phyloP scores from a whole-genome alignment of 2,888 invertebrate genomes.

The Molorchus minor region DNA sequence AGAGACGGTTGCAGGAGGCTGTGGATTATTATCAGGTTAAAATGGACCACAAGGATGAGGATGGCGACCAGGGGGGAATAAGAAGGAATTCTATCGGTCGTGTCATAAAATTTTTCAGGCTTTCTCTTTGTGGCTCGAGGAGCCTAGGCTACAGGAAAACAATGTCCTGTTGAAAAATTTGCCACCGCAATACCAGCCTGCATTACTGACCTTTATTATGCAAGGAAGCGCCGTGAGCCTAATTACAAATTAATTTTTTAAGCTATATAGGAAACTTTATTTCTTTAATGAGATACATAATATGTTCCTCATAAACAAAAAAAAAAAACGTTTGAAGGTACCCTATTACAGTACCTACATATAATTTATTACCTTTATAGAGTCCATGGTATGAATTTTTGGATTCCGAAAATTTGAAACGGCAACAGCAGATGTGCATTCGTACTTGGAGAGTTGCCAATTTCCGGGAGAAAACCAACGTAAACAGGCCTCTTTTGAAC shows the following conservation, averaged over 20 bases:
- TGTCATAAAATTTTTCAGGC: slow-evolving; percentile 62
- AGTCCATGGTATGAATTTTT: slow-evolving; percentile 75
- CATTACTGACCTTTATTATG: slow-evolving; percentile 70
- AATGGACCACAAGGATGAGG: slow-evolving; percentile 59
- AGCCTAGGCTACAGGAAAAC: slow-evolving; percentile 75
- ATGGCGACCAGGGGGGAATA: slow-evolving; percentile 49
- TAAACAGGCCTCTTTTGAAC: slow-evolving; percentile 56
- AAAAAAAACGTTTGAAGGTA: no score
- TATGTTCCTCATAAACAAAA: no score
- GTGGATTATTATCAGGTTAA: slow-evolving; percentile 67
- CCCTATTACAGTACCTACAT: no score
- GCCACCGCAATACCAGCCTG: slow-evolving; percentile 77
- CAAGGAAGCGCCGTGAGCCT: slow-evolving; percentile 68
- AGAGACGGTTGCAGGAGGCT: slow-evolving; percentile 73
- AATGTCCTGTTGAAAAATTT: slow-evolving; percentile 73
- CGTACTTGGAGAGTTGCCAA: slow-evolving; percentile 68
- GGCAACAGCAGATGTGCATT: slow-evolving; percentile 64
- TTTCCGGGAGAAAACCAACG: slow-evolving; percentile 61
- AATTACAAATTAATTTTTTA: no score
- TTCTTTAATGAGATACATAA: no score
- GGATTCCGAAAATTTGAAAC: slow-evolving; percentile 67
- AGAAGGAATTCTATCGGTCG: slow-evolving; percentile 54
- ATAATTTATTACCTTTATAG: no score
- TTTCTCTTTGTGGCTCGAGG: slow-evolving; percentile 80
- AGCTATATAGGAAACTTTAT: no score